Evolutionary conservation across 1,140 invertebrate genomes (phyloP), one percentile per base, ranked within the genome.

Genomic region (Drosophila biarmipes): DNA sequence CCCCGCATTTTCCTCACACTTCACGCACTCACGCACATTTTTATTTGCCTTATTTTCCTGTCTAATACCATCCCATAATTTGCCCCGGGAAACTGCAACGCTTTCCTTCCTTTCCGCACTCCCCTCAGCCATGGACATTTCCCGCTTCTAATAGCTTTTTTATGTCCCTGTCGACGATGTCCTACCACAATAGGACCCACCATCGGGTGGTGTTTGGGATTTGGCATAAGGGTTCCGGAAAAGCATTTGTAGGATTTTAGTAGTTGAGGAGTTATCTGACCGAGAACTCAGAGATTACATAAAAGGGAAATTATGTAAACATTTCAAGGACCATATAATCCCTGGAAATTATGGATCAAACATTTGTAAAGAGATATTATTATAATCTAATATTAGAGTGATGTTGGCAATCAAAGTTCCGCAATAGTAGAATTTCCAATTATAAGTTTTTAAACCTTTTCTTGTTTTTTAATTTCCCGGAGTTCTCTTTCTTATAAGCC

Each of bases 111-210:
- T 43, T 40, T 40, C 66, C 8, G 24, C 15, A 38, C 24, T 11
- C 38, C 42, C 12, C 19, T 34, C 15, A 24, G 59, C 40, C 54
- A 49, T 54, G 48, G 21, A n/a, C 45, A 31, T 48, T 68, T 75
- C 54, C 66, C n/a, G 14, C 58, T 64, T 43, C 37, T 85, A 85
- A 86, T 85, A 53, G 73, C 55, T 71, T 85, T 85, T 85, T 86
- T 85, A 80, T 81, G 81, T 81, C 34, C 51, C 55, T 57, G 59
- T 79, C 46, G 51, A 51, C 76, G 45, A 51, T 45, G 81, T 62
- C 81, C 81, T 85, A 86, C 81, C 81, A 37, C 81, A 86, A 85
- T 62, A 40, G 45, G 42, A 49, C 52, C 45, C 21, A 19, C 21
- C 45, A 43, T 71, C 58, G 45, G 37, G 67, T 58, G 63, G 19